A percentile compares a stretch with the other conserved stretches of the same genome.
phyloP scores from a whole-genome alignment of 2,888 invertebrate genomes.

The Dyspetes luteomarginatus region DNA sequence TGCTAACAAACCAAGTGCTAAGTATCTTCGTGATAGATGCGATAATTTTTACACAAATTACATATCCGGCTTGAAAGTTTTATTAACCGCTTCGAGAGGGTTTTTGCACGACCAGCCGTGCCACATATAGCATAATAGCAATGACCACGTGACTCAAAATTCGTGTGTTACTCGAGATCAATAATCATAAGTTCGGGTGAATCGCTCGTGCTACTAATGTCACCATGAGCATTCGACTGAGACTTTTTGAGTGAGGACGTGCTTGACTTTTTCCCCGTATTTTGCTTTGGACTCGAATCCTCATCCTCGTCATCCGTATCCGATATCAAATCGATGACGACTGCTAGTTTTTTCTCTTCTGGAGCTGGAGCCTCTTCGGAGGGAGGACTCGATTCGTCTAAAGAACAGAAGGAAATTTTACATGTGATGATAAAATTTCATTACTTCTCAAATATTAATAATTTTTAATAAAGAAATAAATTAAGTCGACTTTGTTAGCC shows the following conservation, averaged over 20 bases:
- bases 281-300: constrained; percentile 73
- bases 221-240: constrained; percentile 75
- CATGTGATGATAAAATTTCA: too few relatives aligned
- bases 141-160: neutral
- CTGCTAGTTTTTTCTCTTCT: constrained; percentile 80
- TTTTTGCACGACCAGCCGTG: constrained; percentile 20
- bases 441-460: too few relatives aligned
- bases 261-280: constrained; percentile 74
- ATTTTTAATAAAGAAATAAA: neutral
- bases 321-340: constrained; percentile 81
- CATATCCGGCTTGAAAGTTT: constrained; percentile 22
- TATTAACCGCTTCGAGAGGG: constrained; percentile 20
- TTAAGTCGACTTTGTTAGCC: too few relatives aligned
- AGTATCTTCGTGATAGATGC: neutral
- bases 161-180: constrained; percentile 78
- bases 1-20: neutral
- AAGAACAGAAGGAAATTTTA: neutral
- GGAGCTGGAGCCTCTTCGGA: constrained; percentile 69
- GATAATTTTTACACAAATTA: constrained; percentile 14
- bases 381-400: constrained; percentile 78
- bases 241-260: constrained; percentile 76
- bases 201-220: constrained; percentile 81
- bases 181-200: constrained; percentile 82
- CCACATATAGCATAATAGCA: constrained; percentile 16
- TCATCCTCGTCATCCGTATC: constrained; percentile 81